Base-by-base conservation (phyloP, 1,140 invertebrate species). In the Eciton burchellii region DNA sequence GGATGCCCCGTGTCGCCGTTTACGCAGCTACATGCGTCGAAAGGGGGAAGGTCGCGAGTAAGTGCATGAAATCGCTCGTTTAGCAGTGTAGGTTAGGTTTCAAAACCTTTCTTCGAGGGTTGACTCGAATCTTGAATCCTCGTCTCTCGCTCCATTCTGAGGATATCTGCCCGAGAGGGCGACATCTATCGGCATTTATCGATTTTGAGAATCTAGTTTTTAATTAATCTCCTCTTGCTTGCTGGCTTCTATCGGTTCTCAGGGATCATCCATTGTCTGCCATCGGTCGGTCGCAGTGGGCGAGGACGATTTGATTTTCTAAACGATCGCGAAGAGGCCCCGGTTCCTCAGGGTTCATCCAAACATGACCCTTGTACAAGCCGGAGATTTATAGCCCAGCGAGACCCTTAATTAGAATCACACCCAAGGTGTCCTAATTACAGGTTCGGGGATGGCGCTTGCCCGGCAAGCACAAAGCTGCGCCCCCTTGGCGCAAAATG, bases 401-500 rank as follows among this genome's bases (percentile, higher is more conserved):
- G 45, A 81, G 73, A 49, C 81, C 83, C 87, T 68, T 84, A 89
- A 90, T 83, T 87, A 88, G 89, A 92, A 91, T 93, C 91, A 92
- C 91, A 92, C 91, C 89, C 85, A 68, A 92, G 88, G 91, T 92
- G 91, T 86, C 90, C 91, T 93, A 93, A 93, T 93, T 93, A 93
- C 86, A 91, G 91, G 90, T 73, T 81, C 49, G 12, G 52, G 14
- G 19, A 4, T 35, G 47, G 72, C 65, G 56, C 82, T 89, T 86
- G 85, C 85, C 82, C 82, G 83, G 83, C 77, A 83, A 70, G 9
- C 49, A 2, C 79, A 66, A 66, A 29, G 66, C 60, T 47, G 57
- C 26, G 57, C 82, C 84, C n/a, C 83, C 6, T 87, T 85, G 87
- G 85, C 89, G 90, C 90, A 83, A 91, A 89, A 91, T 81, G 65